These are phyloP conservation scores for Alosa sapidissima DNA, from an alignment of 2,797 vertebrate genomes.

Conservation along the genomic window DNA sequence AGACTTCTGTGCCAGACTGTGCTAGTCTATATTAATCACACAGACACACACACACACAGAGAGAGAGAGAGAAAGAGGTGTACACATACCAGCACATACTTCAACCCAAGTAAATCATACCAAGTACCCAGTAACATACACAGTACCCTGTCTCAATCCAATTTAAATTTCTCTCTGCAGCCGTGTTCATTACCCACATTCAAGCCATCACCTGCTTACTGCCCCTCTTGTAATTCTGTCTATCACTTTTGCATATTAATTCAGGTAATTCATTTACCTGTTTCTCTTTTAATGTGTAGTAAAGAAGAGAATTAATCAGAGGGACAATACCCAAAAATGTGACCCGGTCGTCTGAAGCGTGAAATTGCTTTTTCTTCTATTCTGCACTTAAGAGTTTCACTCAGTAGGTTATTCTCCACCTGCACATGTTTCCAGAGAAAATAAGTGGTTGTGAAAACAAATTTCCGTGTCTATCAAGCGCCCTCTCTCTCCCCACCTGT, in stretches of 20 bases:
- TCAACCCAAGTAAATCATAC: neutral
- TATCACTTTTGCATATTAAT: constrained; percentile 58
- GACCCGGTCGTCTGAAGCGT: constrained; percentile 50
- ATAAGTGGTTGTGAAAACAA: constrained; percentile 41
- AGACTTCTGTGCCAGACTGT: neutral
- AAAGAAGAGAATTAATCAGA: constrained; percentile 51
- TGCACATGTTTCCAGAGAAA: constrained; percentile 45
- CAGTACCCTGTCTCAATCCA: neutral
- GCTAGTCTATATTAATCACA: neutral
- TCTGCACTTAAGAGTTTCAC: constrained; percentile 45
- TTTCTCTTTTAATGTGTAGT: constrained; percentile 49
- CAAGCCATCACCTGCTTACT: neutral
- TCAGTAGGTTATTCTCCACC: constrained; percentile 45
- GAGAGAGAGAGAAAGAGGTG: neutral
- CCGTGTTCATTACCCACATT: neutral
- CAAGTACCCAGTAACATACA: no score
- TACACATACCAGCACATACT: neutral
- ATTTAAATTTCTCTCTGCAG: neutral
- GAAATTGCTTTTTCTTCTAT: constrained; percentile 62
- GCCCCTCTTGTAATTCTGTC: constrained; percentile 20
- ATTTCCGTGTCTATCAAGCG: constrained; percentile 12
- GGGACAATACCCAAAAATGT: constrained; percentile 48
- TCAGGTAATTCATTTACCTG: constrained; percentile 59
- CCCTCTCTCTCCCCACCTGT: neutral
- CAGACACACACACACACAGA: neutral